A percentile compares a stretch with the other conserved stretches of the same genome.
phyloP scores from a whole-genome alignment of 64 coral and sea anemone genomes.

The Porites lutea region DNA sequence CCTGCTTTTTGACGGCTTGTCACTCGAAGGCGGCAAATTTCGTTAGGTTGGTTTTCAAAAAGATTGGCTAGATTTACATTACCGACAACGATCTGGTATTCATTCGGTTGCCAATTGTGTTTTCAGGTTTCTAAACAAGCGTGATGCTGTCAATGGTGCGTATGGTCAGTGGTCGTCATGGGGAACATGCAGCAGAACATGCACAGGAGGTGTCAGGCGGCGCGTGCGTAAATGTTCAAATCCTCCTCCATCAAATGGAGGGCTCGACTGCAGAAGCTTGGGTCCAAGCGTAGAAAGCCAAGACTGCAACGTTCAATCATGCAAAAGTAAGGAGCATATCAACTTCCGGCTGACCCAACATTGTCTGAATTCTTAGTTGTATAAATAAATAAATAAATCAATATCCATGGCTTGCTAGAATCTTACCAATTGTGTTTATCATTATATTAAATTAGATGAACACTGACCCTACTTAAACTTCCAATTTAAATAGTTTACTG shows the following conservation, averaged over 20 bases:
- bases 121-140: constrained; percentile 3
- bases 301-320: constrained; percentile 49
- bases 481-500: no score
- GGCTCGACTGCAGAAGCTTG: constrained; percentile 65
- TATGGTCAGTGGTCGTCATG: constrained; percentile 81
- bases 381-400: background rate
- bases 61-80: no score
- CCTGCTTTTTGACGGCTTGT: no score
- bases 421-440: no score
- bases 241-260: constrained; percentile 71
- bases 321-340: constrained; percentile 8
- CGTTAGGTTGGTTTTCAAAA: no score
- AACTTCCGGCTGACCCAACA: background rate
- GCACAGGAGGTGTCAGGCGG: constrained; percentile 61
- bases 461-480: no score
- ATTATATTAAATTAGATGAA: no score
- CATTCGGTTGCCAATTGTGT: background rate
- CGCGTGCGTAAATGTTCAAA: constrained; percentile 83
- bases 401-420: no score
- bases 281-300: constrained; percentile 67
- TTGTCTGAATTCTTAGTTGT: background rate
- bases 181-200: constrained; percentile 74
- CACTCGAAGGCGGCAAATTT: no score
- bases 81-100: no score
- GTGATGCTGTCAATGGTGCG: constrained; percentile 39